Evolutionary conservation across 2,888 invertebrate genomes (phyloP).

Genomic region (Melanophora roralis): DNA sequence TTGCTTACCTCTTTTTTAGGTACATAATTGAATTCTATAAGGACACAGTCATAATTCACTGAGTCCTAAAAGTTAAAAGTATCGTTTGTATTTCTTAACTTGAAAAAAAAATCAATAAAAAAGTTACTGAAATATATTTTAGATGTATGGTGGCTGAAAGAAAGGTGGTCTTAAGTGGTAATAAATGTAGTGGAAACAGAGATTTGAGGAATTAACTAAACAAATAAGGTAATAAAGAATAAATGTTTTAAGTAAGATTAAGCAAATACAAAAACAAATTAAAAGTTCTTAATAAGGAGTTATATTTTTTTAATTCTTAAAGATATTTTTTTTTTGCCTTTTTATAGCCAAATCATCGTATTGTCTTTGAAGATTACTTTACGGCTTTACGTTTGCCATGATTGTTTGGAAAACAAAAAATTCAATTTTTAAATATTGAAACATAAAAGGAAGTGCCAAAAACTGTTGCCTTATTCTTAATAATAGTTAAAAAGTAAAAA

Average conservation of each 20-base stretch:
- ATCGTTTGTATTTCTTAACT: background rate
- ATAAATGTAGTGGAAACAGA: conserved; percentile 55
- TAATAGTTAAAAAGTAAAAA: too few species aligned
- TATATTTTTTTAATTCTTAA: too few species aligned
- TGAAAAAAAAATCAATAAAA: too few species aligned
- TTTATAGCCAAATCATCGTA: too few species aligned
- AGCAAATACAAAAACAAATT: background rate
- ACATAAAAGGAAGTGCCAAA: too few species aligned
- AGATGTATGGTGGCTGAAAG: background rate
- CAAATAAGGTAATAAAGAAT: background rate
- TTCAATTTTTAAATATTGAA: too few species aligned
- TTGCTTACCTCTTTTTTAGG: conserved; percentile 58
- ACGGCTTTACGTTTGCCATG: too few species aligned
- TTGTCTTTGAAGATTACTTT: too few species aligned
- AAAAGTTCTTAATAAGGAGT: background rate
- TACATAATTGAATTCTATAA: conserved; percentile 56
- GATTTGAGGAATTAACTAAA: conserved; percentile 22
- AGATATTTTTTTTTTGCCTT: too few species aligned
- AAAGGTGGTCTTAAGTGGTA: conserved; percentile 19
- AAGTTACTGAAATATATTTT: background rate
- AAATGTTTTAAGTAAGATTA: conserved; percentile 11
- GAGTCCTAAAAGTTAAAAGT: background rate
- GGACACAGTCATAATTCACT: conserved; percentile 24
- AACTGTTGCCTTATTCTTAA: too few species aligned
- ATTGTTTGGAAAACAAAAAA: too few species aligned